Conservation (phyloP, 1,140 invertebrate species). For the Acyrthosiphon pisum region DNA sequence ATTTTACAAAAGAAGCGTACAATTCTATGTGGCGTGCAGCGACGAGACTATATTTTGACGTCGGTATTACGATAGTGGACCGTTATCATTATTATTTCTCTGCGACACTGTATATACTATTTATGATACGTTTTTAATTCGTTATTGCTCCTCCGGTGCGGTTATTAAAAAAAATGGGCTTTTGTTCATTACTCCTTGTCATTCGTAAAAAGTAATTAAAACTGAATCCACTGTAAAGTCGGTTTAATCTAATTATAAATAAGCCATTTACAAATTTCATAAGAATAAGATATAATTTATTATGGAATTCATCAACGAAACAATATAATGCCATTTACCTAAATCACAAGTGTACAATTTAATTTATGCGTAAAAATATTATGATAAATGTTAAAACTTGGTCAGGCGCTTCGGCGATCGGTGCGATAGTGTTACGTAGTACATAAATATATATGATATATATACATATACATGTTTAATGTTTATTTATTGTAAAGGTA, state of each 20-base stretch:
- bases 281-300: conserved; percentile 25
- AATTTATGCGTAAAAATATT: not conserved
- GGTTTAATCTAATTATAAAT: conserved; percentile 21
- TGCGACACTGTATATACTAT: not conserved
- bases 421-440: not conserved
- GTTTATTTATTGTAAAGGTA: not conserved
- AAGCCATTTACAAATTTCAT: conserved; percentile 11
- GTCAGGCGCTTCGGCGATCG: not conserved
- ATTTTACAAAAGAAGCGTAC: not conserved
- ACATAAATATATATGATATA: too few relatives aligned
- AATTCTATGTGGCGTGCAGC: not conserved
- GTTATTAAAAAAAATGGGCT: conserved; percentile 9
- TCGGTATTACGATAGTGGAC: not conserved
- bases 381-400: conserved; percentile 27
- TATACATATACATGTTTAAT: too few relatives aligned
- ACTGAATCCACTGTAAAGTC: not conserved
- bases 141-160: not conserved
- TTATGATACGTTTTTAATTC: conserved; percentile 16
- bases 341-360: not conserved
- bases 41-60: not conserved
- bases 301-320: conserved; percentile 13
- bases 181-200: conserved; percentile 7
- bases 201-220: conserved; percentile 38
- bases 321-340: not conserved
- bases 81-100: not conserved